Base-by-base conservation (phyloP, 1,140 invertebrate species). In the Lepidostoma basale region DNA sequence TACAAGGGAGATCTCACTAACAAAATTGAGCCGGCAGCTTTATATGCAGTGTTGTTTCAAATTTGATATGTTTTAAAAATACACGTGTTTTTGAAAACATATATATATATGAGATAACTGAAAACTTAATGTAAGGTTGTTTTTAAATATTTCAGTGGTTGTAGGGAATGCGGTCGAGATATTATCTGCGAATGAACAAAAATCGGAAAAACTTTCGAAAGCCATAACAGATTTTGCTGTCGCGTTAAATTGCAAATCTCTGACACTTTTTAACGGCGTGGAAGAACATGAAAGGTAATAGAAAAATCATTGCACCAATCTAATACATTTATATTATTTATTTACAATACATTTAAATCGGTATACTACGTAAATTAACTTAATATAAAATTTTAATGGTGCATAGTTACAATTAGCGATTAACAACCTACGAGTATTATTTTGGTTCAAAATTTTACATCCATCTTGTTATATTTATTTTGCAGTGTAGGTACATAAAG, bases 221-320 rank as follows among this genome's bases (percentile, higher is more conserved):
- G 56, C 56, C n/a, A n/a, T 59, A n/a, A 59, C 20, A n/a, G 56
- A 59, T 26, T 23, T 59, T n/a, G 56, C 36, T 9, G 10, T 42
- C 3, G 56, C 33, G 12, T 3, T 59, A 0, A 39, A 42, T 23
- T 40, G 33, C 18, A 59, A 59, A 59, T 40, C 39, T 25, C 23
- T 59, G 8, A 42, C 25, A 14, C 23, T 59, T 40, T 59, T 23
- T 25, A 22, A 22, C 10, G 56, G 42, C 10, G 23, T 12, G 25
- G 33, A 6, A n/a, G 20, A 25, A 23, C 14, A 40, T 20, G 26
- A 59, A 16, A 59, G 56, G 56, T 59, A 12, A 52, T 12, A 14
- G 16, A 28, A 4, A 23, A 23, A 10, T 23, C 6, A 49, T 23
- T 49, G 14, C 45, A 49, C 4, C 10, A 20, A 22, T 23, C 20